A percentile compares a stretch with the other conserved stretches of the same genome.
Conservation (phyloP, 2,888 invertebrate species). For the Dioctria rufipes region DNA sequence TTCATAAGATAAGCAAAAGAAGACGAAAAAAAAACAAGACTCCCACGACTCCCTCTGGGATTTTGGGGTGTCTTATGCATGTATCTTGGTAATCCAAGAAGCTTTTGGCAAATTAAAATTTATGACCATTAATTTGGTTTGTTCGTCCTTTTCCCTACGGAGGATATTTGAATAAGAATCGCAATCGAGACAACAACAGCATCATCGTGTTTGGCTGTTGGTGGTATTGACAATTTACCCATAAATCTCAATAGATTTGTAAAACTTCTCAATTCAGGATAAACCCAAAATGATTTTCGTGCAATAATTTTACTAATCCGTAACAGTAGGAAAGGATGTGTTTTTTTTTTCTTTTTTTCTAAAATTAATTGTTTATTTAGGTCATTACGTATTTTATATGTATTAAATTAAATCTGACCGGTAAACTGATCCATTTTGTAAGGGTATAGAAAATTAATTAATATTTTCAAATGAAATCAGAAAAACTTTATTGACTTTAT, state of each 20-base stretch:
- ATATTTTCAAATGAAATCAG: too few species aligned
- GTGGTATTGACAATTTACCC: slow-evolving; percentile 18
- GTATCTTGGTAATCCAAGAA: slow-evolving; percentile 37
- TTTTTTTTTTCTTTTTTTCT: background rate
- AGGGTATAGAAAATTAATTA: too few species aligned
- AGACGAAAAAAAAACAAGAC: background rate
- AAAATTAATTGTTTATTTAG: background rate
- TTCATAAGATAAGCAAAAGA: background rate
- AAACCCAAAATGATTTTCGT: background rate
- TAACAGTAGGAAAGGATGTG: background rate
- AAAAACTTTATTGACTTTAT: too few species aligned
- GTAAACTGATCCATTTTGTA: too few species aligned
- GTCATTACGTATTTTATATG: background rate
- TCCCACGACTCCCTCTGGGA: background rate
- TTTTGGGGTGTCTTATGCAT: slow-evolving; percentile 13
- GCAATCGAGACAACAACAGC: background rate
- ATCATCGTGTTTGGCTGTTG: background rate
- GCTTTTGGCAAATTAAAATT: slow-evolving; percentile 44
- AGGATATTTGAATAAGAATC: slow-evolving; percentile 42
- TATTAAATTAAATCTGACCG: too few species aligned
- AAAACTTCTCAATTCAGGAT: slow-evolving; percentile 5
- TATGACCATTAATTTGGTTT: slow-evolving; percentile 43
- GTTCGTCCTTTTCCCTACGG: slow-evolving; percentile 17
- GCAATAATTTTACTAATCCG: slow-evolving; percentile 9
- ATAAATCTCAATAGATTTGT: slow-evolving; percentile 25